Evolutionary conservation across 2,888 invertebrate genomes (phyloP).

Genomic region (Dermolepida albohirtum): DNA sequence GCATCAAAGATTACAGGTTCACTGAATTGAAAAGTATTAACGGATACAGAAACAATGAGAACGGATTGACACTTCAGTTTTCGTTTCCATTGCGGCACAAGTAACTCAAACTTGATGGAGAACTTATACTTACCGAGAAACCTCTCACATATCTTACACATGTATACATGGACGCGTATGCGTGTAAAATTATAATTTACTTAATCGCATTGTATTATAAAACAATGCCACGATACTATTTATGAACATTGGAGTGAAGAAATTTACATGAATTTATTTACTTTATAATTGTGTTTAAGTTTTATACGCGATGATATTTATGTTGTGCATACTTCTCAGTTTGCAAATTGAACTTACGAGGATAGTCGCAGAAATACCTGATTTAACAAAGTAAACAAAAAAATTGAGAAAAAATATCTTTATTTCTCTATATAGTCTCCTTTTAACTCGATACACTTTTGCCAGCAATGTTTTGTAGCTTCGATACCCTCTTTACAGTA

Average conservation of each 20-base stretch:
- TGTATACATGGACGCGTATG: conserved; percentile 4
- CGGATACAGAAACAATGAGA: conserved; percentile 23
- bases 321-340: too few species aligned
- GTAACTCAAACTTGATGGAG: background rate
- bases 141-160: conserved; percentile 4
- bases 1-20: conserved; percentile 19
- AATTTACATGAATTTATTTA: background rate
- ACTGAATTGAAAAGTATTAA: conserved; percentile 9
- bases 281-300: too few species aligned
- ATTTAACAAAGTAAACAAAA: too few species aligned
- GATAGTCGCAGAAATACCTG: too few species aligned
- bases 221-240: conserved; percentile 13
- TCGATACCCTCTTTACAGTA: too few species aligned
- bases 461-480: too few species aligned
- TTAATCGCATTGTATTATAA: conserved; percentile 33
- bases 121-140: conserved; percentile 9
- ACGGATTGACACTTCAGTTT: conserved; percentile 30
- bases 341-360: too few species aligned
- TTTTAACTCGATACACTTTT: too few species aligned
- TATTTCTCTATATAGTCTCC: too few species aligned
- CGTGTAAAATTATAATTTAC: conserved; percentile 23
- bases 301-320: too few species aligned
- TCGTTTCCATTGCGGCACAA: conserved; percentile 24
- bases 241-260: conserved; percentile 1
- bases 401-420: too few species aligned